These are phyloP conservation scores for Miltochrista miniata DNA, from an alignment of 2,888 invertebrate species.

Conservation along the genomic window DNA sequence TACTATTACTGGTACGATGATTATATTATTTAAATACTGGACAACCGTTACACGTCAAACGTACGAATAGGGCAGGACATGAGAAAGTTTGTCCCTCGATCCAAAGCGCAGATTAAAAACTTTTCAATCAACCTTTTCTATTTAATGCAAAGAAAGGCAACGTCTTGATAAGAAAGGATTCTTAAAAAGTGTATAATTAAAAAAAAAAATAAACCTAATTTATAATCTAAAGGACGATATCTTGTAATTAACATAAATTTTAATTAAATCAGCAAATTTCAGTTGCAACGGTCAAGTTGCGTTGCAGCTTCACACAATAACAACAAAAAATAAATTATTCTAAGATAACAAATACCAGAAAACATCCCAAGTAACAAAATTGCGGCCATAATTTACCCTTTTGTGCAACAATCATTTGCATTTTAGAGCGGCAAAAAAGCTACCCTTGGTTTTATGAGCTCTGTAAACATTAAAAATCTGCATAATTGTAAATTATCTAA, in stretches of 20 bases:
- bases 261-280: constrained; percentile 11
- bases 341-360: constrained; percentile 22
- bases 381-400: constrained; percentile 45
- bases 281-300: constrained; percentile 23
- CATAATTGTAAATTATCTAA: constrained; percentile 72
- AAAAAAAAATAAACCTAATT: constrained; percentile 4
- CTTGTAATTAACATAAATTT: constrained; percentile 15
- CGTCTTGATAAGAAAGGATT: constrained; percentile 18
- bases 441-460: constrained; percentile 35
- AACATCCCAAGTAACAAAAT: constrained; percentile 40
- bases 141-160: constrained; percentile 14
- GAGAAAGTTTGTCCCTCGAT: constrained; percentile 63
- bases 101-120: constrained; percentile 24
- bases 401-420: constrained; percentile 28
- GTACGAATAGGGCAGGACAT: constrained; percentile 60
- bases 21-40: constrained; percentile 78
- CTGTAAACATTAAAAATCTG: constrained; percentile 48
- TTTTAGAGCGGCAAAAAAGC: constrained; percentile 38
- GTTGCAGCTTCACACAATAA: background rate
- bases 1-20: constrained; percentile 61
- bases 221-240: constrained; percentile 6
- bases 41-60: constrained; percentile 76
- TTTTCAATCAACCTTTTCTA: constrained; percentile 31
- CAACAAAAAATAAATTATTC: constrained; percentile 17
- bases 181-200: constrained; percentile 19